phyloP scores from a whole-genome alignment of 2,113 vertebrate species.

The Paramisgurnus dabryanus region DNA sequence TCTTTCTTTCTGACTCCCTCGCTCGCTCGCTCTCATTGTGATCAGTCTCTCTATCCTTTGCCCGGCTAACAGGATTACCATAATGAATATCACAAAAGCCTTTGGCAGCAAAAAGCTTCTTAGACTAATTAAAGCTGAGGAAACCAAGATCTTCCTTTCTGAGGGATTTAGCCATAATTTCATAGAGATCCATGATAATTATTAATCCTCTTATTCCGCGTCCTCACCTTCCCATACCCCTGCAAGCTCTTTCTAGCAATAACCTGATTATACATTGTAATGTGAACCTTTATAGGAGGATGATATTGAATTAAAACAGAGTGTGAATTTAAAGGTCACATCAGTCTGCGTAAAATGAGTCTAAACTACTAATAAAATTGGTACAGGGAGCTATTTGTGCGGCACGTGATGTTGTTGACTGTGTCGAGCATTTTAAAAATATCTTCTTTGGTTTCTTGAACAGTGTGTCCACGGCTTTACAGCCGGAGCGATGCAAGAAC shows the following conservation, averaged over 20 bases:
- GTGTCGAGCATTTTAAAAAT: no score
- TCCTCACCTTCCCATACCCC: background rate
- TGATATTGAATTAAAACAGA: background rate
- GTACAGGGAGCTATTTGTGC: no score
- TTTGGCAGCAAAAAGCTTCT: slow-evolving; percentile 58
- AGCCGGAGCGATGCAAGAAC: background rate
- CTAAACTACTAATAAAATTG: background rate
- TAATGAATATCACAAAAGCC: slow-evolving; percentile 67
- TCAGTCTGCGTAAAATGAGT: background rate
- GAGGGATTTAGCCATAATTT: slow-evolving; percentile 53
- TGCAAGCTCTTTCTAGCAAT: slow-evolving; percentile 1
- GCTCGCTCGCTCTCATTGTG: background rate
- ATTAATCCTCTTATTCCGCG: slow-evolving; percentile 18
- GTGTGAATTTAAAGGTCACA: background rate
- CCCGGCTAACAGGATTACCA: slow-evolving; percentile 67
- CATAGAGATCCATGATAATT: slow-evolving; percentile 51
- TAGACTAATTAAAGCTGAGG: slow-evolving; percentile 62
- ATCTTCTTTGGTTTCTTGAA: background rate
- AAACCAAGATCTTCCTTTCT: slow-evolving; percentile 42
- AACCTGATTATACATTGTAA: slow-evolving; percentile 8
- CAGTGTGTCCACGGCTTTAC: background rate
- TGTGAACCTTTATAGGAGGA: background rate
- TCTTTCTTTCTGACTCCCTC: background rate
- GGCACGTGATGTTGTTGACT: no score
- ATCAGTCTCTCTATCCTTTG: slow-evolving; percentile 44